Percentiles rank a stretch among this genome's conserved stretches.
Conservation (phyloP, 1,140 invertebrate species). For the Calephelis virginiensis region DNA sequence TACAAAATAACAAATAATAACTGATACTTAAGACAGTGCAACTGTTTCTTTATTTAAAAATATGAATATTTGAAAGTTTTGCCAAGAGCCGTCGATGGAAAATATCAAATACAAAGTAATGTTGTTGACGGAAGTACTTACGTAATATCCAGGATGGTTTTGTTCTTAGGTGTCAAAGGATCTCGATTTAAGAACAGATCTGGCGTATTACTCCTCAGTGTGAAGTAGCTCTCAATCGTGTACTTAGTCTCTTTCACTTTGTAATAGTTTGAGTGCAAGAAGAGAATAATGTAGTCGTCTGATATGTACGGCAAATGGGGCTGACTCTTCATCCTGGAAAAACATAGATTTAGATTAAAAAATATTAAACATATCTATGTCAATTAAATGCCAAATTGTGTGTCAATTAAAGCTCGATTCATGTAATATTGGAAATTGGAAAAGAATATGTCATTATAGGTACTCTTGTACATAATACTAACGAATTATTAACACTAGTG, state of each 20-base stretch:
- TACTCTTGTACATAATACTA: too few relatives aligned
- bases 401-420: too few relatives aligned
- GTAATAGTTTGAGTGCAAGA: constrained; percentile 81
- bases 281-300: constrained; percentile 79
- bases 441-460: too few relatives aligned
- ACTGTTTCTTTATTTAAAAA: too few relatives aligned
- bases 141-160: constrained; percentile 76
- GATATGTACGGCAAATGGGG: constrained; percentile 79
- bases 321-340: constrained; percentile 79
- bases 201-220: constrained; percentile 75
- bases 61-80: too few relatives aligned
- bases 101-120: too few relatives aligned
- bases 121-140: constrained; percentile 45
- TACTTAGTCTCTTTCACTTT: constrained; percentile 79
- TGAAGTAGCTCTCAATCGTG: constrained; percentile 81
- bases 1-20: too few relatives aligned
- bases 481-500: too few relatives aligned
- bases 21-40: too few relatives aligned
- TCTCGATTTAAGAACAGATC: constrained; percentile 79
- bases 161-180: constrained; percentile 67
- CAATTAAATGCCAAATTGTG: too few relatives aligned
- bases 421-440: too few relatives aligned
- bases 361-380: background rate
- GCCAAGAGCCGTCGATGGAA: too few relatives aligned
- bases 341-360: background rate